phyloP scores from a whole-genome alignment of 2,113 vertebrate genomes.

The Struthio camelus region DNA sequence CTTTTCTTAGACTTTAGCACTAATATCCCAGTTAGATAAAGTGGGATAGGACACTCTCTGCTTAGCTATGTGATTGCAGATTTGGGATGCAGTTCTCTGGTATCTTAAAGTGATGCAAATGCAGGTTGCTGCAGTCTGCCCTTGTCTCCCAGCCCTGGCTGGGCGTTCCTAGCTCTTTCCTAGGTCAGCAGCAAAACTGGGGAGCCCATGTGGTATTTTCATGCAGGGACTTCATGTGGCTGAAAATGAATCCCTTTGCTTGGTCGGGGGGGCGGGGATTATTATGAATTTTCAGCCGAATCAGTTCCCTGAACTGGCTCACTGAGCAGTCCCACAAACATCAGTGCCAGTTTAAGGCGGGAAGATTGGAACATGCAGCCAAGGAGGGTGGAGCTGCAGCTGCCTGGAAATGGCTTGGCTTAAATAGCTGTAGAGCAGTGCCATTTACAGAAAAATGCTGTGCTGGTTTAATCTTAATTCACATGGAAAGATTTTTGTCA shows the following conservation, averaged over 20 bases:
- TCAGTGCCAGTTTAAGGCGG: rapidly evolving
- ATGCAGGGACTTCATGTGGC: not conserved
- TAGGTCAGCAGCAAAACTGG: not conserved
- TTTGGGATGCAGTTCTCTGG: too few relatives aligned
- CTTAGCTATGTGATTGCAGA: too few relatives aligned
- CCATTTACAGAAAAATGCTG: rapidly evolving
- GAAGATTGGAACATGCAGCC: rapidly evolving
- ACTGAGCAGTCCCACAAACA: not conserved
- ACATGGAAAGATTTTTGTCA: not conserved
- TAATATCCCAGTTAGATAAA: not conserved
- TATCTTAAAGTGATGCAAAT: too few relatives aligned
- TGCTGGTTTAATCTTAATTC: not conserved
- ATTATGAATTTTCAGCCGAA: not conserved
- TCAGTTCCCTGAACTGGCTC: not conserved
- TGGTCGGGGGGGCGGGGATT: rapidly evolving
- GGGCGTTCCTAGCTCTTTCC: not conserved
- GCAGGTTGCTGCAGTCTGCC: too few relatives aligned
- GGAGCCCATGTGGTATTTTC: not conserved
- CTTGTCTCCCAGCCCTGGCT: not conserved
- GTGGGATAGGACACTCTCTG: not conserved
- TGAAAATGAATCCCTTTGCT: not conserved
- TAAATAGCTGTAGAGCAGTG: rapidly evolving
- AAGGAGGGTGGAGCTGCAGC: not conserved
- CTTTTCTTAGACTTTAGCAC: not conserved
- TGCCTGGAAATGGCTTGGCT: rapidly evolving